phyloP scores from a whole-genome alignment of 2,113 vertebrate species.

The Cisticola juncidis region DNA sequence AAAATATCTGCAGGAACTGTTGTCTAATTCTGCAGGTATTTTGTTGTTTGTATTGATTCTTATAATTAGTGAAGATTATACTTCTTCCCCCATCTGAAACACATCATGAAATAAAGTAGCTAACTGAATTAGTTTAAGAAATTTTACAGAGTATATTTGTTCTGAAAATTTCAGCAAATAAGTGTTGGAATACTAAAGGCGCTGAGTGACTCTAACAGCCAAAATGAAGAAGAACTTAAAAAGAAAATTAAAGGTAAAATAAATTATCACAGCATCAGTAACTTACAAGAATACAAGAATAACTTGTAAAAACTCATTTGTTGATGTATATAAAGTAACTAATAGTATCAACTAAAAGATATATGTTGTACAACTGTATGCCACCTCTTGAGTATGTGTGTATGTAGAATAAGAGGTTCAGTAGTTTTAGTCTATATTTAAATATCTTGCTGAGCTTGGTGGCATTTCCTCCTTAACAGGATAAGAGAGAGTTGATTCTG shows the following conservation, averaged over 20 bases:
- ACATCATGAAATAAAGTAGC: background rate
- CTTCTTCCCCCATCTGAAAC: background rate
- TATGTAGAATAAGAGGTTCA: background rate
- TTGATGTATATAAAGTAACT: background rate
- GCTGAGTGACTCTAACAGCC: conserved; percentile 80
- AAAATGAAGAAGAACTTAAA: conserved; percentile 82
- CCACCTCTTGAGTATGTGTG: background rate
- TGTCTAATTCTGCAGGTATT: background rate
- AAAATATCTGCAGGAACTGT: background rate
- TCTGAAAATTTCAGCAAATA: conserved; percentile 82
- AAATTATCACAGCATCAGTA: background rate
- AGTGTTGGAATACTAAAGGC: conserved; percentile 82
- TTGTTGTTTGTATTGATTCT: background rate
- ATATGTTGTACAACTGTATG: background rate
- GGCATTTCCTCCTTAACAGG: background rate
- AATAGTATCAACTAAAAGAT: background rate
- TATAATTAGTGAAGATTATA: background rate
- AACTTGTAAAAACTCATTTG: background rate
- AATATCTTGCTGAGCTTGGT: background rate
- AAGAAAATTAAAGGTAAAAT: conserved; percentile 86
- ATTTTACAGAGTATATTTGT: conserved; percentile 1
- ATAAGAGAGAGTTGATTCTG: background rate
- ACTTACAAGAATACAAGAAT: no score
- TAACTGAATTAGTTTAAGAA: conserved; percentile 18
- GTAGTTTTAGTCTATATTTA: background rate